A percentile compares a stretch with the other conserved stretches of the same genome.
Conservation (phyloP, 2,797 vertebrate species). For the Microtus agrestis region DNA sequence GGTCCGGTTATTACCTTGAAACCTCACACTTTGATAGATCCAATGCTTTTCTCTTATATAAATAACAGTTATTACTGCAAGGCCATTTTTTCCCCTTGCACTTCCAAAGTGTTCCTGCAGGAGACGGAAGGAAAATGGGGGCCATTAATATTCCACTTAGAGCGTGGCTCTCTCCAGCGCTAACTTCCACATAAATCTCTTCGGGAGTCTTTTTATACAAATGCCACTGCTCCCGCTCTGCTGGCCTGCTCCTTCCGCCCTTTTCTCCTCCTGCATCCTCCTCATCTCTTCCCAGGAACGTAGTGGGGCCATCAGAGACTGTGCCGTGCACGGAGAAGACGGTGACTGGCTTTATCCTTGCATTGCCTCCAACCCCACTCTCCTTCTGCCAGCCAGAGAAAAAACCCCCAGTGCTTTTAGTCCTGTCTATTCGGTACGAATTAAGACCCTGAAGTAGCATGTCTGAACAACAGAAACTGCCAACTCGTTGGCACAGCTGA, state of each 20-base stretch:
- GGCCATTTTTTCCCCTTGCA: constrained; percentile 81
- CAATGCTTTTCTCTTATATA: constrained; percentile 85
- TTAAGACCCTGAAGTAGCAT: constrained; percentile 45
- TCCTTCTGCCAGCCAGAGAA: constrained; percentile 54
- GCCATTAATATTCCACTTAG: constrained; percentile 86
- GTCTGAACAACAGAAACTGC: background rate
- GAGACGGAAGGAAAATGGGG: constrained; percentile 87
- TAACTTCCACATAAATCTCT: constrained; percentile 85
- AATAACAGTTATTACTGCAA: constrained; percentile 89
- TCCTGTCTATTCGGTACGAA: constrained; percentile 67
- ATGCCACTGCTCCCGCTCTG: constrained; percentile 64
- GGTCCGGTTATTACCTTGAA: constrained; percentile 86
- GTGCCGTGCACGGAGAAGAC: background rate
- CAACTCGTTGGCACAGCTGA: background rate
- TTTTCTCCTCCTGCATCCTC: background rate
- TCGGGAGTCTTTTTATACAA: constrained; percentile 82
- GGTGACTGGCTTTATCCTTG: background rate
- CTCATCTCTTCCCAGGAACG: background rate
- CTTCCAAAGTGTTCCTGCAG: constrained; percentile 86
- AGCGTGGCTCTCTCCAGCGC: constrained; percentile 76
- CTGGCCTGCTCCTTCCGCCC: background rate
- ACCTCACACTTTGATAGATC: constrained; percentile 86
- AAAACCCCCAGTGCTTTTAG: background rate
- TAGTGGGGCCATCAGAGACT: background rate
- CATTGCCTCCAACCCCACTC: too few relatives aligned